These are phyloP conservation scores for Caenorhabditis sp. DNA, from an alignment of 2,888 invertebrate genomes.

Conservation along the genomic window DNA sequence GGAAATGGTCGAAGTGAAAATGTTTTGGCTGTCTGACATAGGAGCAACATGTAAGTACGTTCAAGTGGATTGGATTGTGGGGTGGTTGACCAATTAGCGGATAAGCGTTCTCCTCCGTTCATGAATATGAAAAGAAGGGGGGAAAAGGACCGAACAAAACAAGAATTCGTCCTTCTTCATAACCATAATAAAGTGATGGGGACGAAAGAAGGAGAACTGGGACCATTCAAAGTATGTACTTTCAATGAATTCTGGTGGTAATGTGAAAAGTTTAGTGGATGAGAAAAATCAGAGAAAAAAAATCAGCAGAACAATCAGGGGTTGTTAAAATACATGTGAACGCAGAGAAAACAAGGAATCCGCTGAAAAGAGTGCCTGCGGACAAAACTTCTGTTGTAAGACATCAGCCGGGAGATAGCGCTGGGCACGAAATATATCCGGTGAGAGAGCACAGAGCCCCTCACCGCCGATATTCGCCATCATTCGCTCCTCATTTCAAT, in stretches of 20 bases:
- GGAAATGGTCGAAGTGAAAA: conserved; percentile 4
- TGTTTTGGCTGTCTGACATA: conserved; percentile 27
- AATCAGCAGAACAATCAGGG: background rate
- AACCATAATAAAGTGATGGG: conserved; percentile 63
- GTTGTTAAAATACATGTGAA: conserved; percentile 53
- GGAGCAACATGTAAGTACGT: conserved; percentile 60
- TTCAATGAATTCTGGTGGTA: conserved; percentile 42
- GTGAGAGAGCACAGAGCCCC: conserved; percentile 41
- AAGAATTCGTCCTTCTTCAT: conserved; percentile 13
- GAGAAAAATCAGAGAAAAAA: background rate
- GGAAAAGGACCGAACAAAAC: background rate
- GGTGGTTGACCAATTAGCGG: conserved; percentile 63
- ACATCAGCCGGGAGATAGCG: conserved; percentile 58
- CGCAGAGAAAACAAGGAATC: conserved; percentile 56
- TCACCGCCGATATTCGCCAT: conserved; percentile 60
- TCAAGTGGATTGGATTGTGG: conserved; percentile 51
- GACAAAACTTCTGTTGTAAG: conserved; percentile 59
- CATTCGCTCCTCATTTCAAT: conserved; percentile 64
- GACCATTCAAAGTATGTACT: background rate
- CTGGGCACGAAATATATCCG: conserved; percentile 63
- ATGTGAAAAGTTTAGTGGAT: conserved; percentile 37
- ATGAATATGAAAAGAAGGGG: conserved; percentile 52
- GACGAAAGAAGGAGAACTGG: background rate
- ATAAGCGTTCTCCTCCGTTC: conserved; percentile 55
- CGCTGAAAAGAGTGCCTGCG: conserved; percentile 37